Base-by-base conservation (phyloP, 2,888 invertebrate species). In the Sminthurides aquaticus region DNA sequence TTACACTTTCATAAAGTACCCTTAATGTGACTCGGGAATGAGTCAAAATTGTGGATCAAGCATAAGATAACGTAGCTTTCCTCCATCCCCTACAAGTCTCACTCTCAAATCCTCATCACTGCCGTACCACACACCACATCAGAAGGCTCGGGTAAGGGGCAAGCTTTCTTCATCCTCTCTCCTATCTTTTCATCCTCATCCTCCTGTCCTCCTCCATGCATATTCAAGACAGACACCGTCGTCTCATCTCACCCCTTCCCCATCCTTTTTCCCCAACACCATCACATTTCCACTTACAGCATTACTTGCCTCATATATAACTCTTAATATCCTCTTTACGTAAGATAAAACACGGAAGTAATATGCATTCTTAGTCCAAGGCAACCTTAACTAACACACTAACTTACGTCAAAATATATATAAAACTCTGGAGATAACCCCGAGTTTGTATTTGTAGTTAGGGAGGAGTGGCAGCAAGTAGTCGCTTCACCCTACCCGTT, bases 1-100 rank as follows among this genome's bases (percentile, higher is more conserved):
- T 69, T 71, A 69, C 70, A 67, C 60, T 71, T 67, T 67, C 71
- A 71, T 71, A 71, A 71, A 71, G 66, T 71, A 69, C 69, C 60
- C 64, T 66, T 71, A 71, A 71, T 71, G 67, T 66, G 70, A 67
- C 70, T 70, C 58, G 58, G 66, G 66, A 69, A 67, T 66, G 66
- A 69, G 58, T 65, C 65, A 65, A 65, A 65, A 65, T 62, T 65
- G 57, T 65, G 65, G 64, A 63, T 63, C 57, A 63, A 49, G 62
- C 62, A 63, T 43, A 63, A 63, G 63, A 63, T 58, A 63, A 63
- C 63, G 52, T 56, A 27, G 24, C 27, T 15, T 34, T 58, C 43
- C 43, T 20, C 27, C 25, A 57, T 57, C 25, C 20, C 57, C 27
- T 34, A 43, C 24, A n/a, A n/a, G 20, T 22, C 11, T 20, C 5